phyloP scores from a whole-genome alignment of 2,888 invertebrate species.

The Ctena decussata region DNA sequence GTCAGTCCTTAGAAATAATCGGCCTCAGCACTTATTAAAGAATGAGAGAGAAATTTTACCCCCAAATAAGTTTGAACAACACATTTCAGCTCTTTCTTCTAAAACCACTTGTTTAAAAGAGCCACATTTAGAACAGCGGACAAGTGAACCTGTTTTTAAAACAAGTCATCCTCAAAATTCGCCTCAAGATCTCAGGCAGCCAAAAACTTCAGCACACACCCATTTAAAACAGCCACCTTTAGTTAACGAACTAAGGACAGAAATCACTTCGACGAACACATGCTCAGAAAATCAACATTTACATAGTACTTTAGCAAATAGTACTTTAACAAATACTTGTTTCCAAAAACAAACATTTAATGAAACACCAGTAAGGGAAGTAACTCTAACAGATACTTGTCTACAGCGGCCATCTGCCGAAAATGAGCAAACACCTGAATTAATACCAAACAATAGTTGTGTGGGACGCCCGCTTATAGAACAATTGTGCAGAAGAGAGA shows the following conservation, averaged over 20 bases:
- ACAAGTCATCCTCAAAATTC: background rate
- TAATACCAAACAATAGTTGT: background rate
- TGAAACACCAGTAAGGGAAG: background rate
- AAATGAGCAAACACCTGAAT: background rate
- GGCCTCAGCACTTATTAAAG: background rate
- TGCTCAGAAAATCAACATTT: background rate
- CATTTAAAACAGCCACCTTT: background rate
- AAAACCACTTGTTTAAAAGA: background rate
- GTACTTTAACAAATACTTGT: background rate
- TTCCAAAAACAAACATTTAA: background rate
- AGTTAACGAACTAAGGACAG: background rate
- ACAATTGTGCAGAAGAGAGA: background rate
- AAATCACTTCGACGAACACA: background rate
- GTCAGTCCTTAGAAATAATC: background rate
- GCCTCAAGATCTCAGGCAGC: background rate
- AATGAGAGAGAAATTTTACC: background rate
- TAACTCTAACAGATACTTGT: background rate
- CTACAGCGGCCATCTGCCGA: background rate
- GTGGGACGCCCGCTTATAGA: background rate
- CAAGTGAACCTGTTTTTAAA: background rate
- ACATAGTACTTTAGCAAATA: background rate
- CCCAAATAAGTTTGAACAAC: background rate
- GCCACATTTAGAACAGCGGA: background rate
- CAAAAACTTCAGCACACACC: background rate
- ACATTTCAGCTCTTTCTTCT: background rate